Evolutionary conservation across 2,888 invertebrate species (phyloP), one percentile per base, ranked within the genome.

Genomic region (Mesorhabditis belari): DNA sequence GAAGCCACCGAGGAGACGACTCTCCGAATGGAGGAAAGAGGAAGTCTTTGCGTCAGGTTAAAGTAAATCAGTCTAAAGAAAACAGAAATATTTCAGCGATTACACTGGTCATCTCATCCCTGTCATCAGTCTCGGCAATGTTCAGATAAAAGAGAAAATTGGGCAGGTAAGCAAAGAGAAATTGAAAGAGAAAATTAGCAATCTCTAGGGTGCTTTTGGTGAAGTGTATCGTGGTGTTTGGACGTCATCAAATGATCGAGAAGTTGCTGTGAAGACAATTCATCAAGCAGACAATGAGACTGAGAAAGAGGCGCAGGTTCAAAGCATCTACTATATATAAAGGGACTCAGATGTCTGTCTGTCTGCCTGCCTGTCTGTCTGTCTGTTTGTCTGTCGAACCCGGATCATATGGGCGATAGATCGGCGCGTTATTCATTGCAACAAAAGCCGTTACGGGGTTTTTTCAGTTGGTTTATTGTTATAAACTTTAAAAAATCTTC

Each of bases 161-260:
- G 79, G 79, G 61, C 70, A 71, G 56, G 77, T 74, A 19, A 66
- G 64, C 12, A 25, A 44, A 9, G n/a, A 17, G 12, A 19, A 26
- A 52, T 25, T 44, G 6, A 12, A 9, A 9, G 23, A 21, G 12
- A 28, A 17, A n/a, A 12, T 49, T 50, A 5, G 19, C 21, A 21
- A 55, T 55, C 55, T 68, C 61, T 49, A 77, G 75, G 79, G 79
- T 3, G 74, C 73, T 24, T 79, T 79, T 56, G 79, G 77, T 19
- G 71, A 76, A 44, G 79, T 79, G 1, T 77, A 71, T 60, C 62
- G 63, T 4, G 79, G 67, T 3, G 67, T 70, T 6, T 80, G 79
- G 76, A 62, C 63, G 3, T 60, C 66, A 9, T 61, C 62, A 2
- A 67, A 67, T 3, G 62, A 53, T 6, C 55, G 67, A 19, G 50